phyloP scores from a whole-genome alignment of 2,888 invertebrate species.

The Cremastinae sp. region DNA sequence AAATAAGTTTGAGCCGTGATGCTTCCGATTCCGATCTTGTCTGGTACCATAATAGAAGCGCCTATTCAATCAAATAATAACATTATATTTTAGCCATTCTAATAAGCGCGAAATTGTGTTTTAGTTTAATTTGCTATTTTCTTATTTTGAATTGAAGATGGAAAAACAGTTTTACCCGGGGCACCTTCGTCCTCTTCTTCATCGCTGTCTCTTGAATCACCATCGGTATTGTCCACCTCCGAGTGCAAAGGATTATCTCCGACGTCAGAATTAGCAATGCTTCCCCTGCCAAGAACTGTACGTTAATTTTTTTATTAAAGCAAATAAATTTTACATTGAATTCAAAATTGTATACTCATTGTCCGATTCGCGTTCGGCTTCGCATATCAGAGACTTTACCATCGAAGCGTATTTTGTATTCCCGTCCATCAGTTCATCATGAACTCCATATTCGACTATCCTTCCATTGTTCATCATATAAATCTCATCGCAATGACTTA shows the following conservation, averaged over 20 bases:
- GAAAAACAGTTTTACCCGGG: constrained; percentile 28
- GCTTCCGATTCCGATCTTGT: constrained; percentile 70
- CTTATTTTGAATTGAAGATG: background rate
- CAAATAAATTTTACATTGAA: background rate
- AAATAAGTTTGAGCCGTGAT: constrained; percentile 79
- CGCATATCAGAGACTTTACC: constrained; percentile 65
- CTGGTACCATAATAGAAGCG: constrained; percentile 63
- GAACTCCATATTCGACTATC: constrained; percentile 82
- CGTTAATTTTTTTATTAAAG: constrained; percentile 4
- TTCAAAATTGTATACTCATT: constrained; percentile 38
- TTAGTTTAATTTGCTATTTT: background rate
- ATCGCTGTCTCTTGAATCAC: constrained; percentile 14
- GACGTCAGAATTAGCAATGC: constrained; percentile 26
- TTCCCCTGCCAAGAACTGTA: constrained; percentile 6
- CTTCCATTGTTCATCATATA: constrained; percentile 82
- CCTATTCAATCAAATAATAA: constrained; percentile 55
- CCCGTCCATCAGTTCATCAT: constrained; percentile 80
- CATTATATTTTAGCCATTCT: background rate
- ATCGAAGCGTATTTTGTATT: constrained; percentile 75
- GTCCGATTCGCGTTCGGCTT: constrained; percentile 48
- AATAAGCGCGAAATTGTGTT: background rate
- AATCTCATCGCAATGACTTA: constrained; percentile 83
- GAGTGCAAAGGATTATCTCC: constrained; percentile 21
- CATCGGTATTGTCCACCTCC: constrained; percentile 2
- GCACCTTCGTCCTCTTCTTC: constrained; percentile 16